These are phyloP conservation scores for Carlito syrichta DNA, from an alignment of 2,113 vertebrate species.

Conservation along the genomic window DNA sequence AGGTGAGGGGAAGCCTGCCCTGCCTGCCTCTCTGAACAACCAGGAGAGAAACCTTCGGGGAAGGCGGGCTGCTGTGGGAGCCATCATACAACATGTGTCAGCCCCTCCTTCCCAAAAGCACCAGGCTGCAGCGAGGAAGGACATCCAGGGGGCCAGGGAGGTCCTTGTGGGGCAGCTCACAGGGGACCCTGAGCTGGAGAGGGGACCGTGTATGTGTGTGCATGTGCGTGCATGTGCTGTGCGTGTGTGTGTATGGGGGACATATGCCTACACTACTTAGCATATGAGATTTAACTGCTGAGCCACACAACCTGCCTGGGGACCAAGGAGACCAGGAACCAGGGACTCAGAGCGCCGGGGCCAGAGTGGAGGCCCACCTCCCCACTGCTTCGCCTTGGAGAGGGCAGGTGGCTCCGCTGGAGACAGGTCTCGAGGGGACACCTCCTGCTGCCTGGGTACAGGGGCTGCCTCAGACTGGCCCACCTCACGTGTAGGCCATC, in stretches of 20 bases:
- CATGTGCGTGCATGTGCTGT: neutral
- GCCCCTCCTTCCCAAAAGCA: neutral
- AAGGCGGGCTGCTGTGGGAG: neutral
- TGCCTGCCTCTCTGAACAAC: neutral
- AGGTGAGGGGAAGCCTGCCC: neutral
- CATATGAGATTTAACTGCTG: neutral
- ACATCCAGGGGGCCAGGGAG: neutral
- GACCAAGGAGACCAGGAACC: conserved; percentile 6
- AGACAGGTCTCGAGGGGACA: neutral
- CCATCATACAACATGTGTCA: fast-evolving
- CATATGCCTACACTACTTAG: conserved; percentile 27
- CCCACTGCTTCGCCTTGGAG: neutral
- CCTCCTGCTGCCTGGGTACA: neutral
- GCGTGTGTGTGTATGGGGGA: neutral
- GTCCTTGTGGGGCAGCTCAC: neutral
- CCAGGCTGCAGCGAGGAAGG: neutral
- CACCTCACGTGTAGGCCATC: conserved; percentile 71
- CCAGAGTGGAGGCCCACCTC: neutral
- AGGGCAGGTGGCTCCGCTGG: neutral
- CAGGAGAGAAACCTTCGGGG: neutral
- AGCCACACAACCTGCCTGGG: conserved; percentile 62
- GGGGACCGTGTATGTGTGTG: neutral
- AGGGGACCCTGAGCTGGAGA: neutral
- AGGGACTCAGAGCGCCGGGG: neutral
- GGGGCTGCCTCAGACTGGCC: neutral